A percentile compares a stretch with the other conserved stretches of the same genome.
Conservation (phyloP, 2,113 vertebrate genomes). For the Cyrtonyx montezumae region DNA sequence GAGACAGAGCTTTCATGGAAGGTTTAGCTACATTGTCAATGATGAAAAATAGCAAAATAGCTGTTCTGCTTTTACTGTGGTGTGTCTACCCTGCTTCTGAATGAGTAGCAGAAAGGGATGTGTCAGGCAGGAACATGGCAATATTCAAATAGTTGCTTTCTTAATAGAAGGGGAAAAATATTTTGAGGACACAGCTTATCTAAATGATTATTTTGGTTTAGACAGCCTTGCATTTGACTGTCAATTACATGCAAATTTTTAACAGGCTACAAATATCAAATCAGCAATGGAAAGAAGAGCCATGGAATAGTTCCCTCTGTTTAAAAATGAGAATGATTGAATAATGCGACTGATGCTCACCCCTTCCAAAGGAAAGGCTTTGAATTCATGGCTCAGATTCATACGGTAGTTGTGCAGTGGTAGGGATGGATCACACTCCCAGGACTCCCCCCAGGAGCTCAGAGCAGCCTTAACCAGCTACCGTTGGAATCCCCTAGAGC, state of each 20-base stretch:
- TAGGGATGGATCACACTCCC: background rate
- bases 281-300: background rate
- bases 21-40: background rate
- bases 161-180: background rate
- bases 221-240: conserved; percentile 12
- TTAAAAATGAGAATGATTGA: conserved; percentile 45
- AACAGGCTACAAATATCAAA: conserved; percentile 30
- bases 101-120: conserved; percentile 3
- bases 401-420: background rate
- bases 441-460: background rate
- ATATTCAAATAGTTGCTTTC: conserved; percentile 2
- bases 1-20: conserved; percentile 20
- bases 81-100: conserved; percentile 4
- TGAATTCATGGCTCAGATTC: background rate
- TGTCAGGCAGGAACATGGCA: background rate
- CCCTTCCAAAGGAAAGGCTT: background rate
- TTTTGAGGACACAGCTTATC: conserved; percentile 30
- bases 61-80: background rate
- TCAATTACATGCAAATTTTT: conserved; percentile 47
- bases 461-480: background rate
- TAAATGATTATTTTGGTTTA: conserved; percentile 59
- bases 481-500: background rate
- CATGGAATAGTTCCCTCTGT: background rate
- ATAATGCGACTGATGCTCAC: conserved; percentile 10
- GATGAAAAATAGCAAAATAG: conserved; percentile 51